Evolutionary conservation across 2,888 invertebrate species (phyloP), one percentile per base, ranked within the genome.

Genomic region (Byasa hedistus): DNA sequence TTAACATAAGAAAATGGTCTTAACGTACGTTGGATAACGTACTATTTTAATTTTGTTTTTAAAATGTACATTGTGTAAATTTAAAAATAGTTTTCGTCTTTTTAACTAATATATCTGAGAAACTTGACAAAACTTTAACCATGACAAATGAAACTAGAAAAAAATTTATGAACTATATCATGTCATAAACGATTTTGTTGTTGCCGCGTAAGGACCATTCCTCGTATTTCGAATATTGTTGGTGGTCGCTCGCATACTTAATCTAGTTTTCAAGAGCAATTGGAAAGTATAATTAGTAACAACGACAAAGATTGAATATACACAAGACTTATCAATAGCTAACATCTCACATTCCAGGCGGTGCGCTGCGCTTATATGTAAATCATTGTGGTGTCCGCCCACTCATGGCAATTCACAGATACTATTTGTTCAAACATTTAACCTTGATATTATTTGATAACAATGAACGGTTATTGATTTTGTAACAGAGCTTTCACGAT

Each of bases 401-500:
- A 64, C 67, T 67, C 60, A 44, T 15, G 27, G 36, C 60, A 59
- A 48, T 56, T 60, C 21, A 56, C 56, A 21, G 55, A n/a, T 51
- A 48, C n/a, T 24, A 36, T 48, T 56, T 17, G 51, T 55, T 59
- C 23, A 3, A 65, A 54, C 44, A 62, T 44, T 54, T 62, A 32
- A 61, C 66, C 66, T 66, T 66, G 62, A 62, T 66, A 54, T 66
- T 61, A 61, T 57, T 36, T 36, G 59, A 63, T 55, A 63, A 52
- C 48, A 67, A 61, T 51, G 39, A 61, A 57, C 51, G 21, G 32
- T 57, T 57, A 57, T 63, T 57, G 51, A 57, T 57, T 57, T 57
- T 57, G 48, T 64, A 57, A 57, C 36, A 57, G 57, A 22, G 32
- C 52, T 48, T 51, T 36, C 62, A 15, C 32, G 48, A 57, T 17